phyloP scores from a whole-genome alignment of 2,113 vertebrate species.

The Atherinomorus stipes region DNA sequence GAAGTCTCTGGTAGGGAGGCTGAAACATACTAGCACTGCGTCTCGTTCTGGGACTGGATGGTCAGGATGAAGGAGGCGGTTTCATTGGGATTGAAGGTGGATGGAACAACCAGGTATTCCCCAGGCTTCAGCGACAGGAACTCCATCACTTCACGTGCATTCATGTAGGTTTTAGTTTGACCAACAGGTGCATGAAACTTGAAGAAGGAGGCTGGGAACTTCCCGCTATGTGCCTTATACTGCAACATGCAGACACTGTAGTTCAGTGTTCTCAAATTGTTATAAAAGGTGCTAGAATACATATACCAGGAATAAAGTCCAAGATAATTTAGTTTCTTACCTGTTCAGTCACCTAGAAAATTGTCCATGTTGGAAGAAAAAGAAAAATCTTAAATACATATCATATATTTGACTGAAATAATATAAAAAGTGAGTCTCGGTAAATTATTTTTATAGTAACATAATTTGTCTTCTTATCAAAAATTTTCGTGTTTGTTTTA shows the following conservation, averaged over 20 bases:
- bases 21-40: slow-evolving; percentile 57
- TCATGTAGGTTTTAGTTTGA: slow-evolving; percentile 41
- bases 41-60: slow-evolving; percentile 67
- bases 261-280: background rate
- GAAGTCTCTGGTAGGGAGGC: too few species aligned
- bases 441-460: too few species aligned
- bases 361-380: slow-evolving; percentile 4
- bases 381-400: background rate
- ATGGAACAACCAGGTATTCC: slow-evolving; percentile 78
- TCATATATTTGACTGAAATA: too few species aligned
- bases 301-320: background rate
- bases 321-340: slow-evolving; percentile 46
- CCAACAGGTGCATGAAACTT: background rate
- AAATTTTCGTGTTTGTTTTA: too few species aligned
- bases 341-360: slow-evolving; percentile 53
- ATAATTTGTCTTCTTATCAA: too few species aligned
- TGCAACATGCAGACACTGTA: slow-evolving; percentile 27
- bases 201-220: slow-evolving; percentile 76
- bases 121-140: slow-evolving; percentile 62
- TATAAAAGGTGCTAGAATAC: too few species aligned
- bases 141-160: slow-evolving; percentile 72
- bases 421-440: too few species aligned
- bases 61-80: slow-evolving; percentile 71
- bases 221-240: slow-evolving; percentile 49
- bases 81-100: slow-evolving; percentile 62